Evolutionary conservation across 2,797 vertebrate species (phyloP).

Genomic region (Epinephelus awoara): DNA sequence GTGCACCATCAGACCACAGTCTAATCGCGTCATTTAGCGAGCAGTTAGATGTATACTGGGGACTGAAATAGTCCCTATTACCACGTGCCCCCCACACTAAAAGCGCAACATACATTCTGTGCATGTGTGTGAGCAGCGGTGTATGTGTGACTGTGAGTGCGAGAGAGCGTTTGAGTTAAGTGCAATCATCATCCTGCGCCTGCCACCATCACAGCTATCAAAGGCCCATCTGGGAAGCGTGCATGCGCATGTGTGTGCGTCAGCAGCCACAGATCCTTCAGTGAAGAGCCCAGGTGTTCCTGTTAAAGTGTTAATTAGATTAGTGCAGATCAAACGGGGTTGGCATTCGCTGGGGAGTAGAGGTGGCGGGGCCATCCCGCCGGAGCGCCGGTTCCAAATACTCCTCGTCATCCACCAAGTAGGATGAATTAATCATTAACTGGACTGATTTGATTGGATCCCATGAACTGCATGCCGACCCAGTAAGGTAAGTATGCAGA

Average conservation of each 20-base stretch:
- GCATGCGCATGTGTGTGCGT: neutral
- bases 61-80: constrained; percentile 75
- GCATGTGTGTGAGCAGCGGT: constrained; percentile 20
- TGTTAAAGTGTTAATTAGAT: constrained; percentile 88
- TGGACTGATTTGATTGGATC: constrained; percentile 64
- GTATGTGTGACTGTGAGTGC: constrained; percentile 20
- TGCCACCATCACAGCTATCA: constrained; percentile 79
- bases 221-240: constrained; percentile 83
- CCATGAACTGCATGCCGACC: constrained; percentile 6
- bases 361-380: constrained; percentile 70
- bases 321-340: constrained; percentile 84
- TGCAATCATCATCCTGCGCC: constrained; percentile 69
- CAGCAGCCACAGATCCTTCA: constrained; percentile 63
- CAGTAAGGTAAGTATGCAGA: neutral
- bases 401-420: constrained; percentile 74
- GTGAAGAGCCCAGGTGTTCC: constrained; percentile 86
- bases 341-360: constrained; percentile 70
- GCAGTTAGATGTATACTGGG: constrained; percentile 81
- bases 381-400: constrained; percentile 64
- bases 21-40: constrained; percentile 85
- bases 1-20: constrained; percentile 79
- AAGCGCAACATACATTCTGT: constrained; percentile 46
- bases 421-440: constrained; percentile 75
- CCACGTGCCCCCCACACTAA: constrained; percentile 44
- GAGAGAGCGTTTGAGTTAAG: constrained; percentile 65